Evolutionary conservation across 2,888 invertebrate species (phyloP), one percentile per base, ranked within the genome.

Genomic region (Griposia aprilina): DNA sequence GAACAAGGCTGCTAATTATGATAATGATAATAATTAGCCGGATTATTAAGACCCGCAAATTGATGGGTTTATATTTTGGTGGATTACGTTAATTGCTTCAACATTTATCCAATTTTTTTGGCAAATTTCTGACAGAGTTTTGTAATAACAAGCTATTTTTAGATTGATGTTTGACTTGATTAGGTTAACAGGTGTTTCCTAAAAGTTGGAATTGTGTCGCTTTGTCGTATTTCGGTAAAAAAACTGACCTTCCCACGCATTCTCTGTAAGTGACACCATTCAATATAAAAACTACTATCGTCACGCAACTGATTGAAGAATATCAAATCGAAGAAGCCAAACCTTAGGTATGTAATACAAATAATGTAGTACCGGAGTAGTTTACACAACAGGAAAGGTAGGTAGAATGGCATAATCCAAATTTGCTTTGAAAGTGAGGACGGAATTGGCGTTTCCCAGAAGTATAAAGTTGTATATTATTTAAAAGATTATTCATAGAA

Each of bases 21-120:
- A 36, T 13, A 20, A 36, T 36, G 23, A 23, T n/a, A 2, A 45
- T 65, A 13, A 5, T 81, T 75, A 74, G 26, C 45, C 23, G 55
- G 74, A 76, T 74, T 81, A 85, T 81, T 66, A 71, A 57, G 70
- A 77, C 71, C 45, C 26, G 73, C 60, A 74, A 78, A 86, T 74
- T 82, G 71, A 86, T 83, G 78, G 41, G 70, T 26, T 69, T 36
- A 86, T 67, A 80, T 74, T 82, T 73, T 48, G 69, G 17, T 59
- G 17, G 82, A 82, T 74, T 63, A 85, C 41, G 73, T 68, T 69
- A 70, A 76, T 70, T 66, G 55, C 41, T 63, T 8, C 26, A 48
- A 59, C 74, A 70, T 71, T 10, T 71, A 80, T 45, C 5, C 2
- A 72, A 17, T 20, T 26, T 60, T 45, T 52, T 2, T 15, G 17